Evolutionary conservation across 2,113 vertebrate species (phyloP), one percentile per base, ranked within the genome.

Genomic region (Rhombomys opimus): DNA sequence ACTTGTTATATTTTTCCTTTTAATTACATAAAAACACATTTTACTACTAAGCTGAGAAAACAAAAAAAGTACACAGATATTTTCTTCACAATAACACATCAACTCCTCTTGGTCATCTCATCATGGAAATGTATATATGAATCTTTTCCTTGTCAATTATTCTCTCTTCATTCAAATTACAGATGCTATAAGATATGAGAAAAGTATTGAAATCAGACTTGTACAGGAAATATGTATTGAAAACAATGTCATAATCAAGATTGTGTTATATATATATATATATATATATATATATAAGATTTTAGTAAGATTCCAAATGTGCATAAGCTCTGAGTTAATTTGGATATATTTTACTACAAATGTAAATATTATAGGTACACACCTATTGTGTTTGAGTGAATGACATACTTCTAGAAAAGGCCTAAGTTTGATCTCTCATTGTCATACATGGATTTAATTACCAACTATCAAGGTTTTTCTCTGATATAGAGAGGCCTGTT

Each of bases 31-130:
- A 87, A 18, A 25, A 5, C 35, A 14, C 4, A 76, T 80, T 78
- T 82, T 75, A 78, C 18, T 90, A 54, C 50, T 89, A 82, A 93
- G 17, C 67, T 87, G 32, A 30, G 78, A 90, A 18, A 72, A 10
- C 8, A 52, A 85, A 61, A 88, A 81, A 89, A 30, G 38, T 63
- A 72, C 68, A 63, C 15, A 35, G 1, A 46, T n/a, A 75, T 15
- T 76, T 68, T 75, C 8, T 22, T 73, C 93, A 84, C 22, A 89
- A 32, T 80, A 75, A 68, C 13, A 89, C 11, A 63, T 75, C 35
- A 78, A 52, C 17, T 89, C 32, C 4, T 38, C 57, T 38, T 73
- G 68, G 4, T 75, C 15, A 61, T 70, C 30, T 72, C 7, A 41
- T 75, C 15, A 59, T 41, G 15, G n/a, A 75, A 41, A 75, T 75